Base-by-base conservation (phyloP, 2,113 vertebrate genomes). In the Caretta caretta region DNA sequence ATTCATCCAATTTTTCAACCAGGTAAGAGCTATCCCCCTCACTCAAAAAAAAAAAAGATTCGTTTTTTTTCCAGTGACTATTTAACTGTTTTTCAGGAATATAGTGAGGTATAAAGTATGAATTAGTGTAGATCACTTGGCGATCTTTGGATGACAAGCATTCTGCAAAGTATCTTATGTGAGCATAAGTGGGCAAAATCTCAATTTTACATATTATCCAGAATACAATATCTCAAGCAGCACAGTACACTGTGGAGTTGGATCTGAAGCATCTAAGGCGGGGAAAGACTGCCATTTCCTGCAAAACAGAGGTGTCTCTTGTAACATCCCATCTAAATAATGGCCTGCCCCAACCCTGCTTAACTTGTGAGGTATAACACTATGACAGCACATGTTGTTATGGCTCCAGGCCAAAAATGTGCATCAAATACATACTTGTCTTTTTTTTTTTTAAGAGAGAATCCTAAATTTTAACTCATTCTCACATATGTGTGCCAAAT, bases 271-370 rank as follows among this genome's bases (percentile, higher is more conserved):
- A 80, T 2, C 35, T 2, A 5, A 24, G 12, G 84, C 83, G 83
- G 87, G n/a, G 2, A 84, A 69, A 0, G 0, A 51, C 19, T 13
- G 16, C 1, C 3, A 20, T 19, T n/a, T 69, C 35, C 35, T 69
- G 31, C 31, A 69, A n/a, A 69, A 69, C 10, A 69, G 7, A 19
- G 8, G 17, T 8, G 62, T n/a, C 16, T 69, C 62, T 17, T n/a
- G 35, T n/a, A 69, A 17, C 31, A 69, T 69, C 62, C 31, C 4
- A 69, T 17, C 8, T 69, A 69, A 69, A 69, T 69, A n/a, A n/a
- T 69, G 62, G 35, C 35, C 62, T 69, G 62, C 17, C 57, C 35
- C 4, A 69, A n/a, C 16, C 17, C n/a, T 69, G 31, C 62, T 69
- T 69, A 35, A 35, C 16, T 35, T 69, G 62, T n/a, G 62, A 69